phyloP scores from a whole-genome alignment of 2,113 vertebrate genomes.

The Rhegmatorhina hoffmannsi region DNA sequence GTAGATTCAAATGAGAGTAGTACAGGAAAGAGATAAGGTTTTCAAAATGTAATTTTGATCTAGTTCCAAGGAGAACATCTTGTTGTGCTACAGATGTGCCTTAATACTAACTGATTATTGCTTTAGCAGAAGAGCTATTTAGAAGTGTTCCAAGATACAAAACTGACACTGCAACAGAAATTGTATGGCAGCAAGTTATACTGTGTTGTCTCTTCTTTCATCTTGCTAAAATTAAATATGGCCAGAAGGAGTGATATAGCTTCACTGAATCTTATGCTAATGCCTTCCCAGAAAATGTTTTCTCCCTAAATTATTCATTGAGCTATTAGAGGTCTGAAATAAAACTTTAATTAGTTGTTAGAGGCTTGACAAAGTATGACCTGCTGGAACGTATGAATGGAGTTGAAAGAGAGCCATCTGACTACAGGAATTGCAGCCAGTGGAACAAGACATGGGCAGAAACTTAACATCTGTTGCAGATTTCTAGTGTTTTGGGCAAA shows the following conservation, averaged over 20 bases:
- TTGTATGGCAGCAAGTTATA: not conserved
- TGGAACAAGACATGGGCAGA: not conserved
- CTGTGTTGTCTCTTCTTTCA: not conserved
- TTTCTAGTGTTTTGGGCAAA: not conserved
- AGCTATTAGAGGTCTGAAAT: conserved; percentile 72
- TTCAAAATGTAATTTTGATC: conserved; percentile 56
- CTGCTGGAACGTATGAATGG: conserved; percentile 45
- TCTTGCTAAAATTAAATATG: conserved; percentile 33
- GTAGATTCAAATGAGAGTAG: conserved; percentile 32
- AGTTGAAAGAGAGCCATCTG: conserved; percentile 20
- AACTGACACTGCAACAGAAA: not conserved
- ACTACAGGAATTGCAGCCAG: conserved; percentile 32
- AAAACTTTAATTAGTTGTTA: conserved; percentile 73
- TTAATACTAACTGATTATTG: conserved; percentile 59
- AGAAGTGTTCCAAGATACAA: conserved; percentile 21
- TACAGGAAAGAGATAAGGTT: conserved; percentile 41
- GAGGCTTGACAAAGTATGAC: conserved; percentile 65
- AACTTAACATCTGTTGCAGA: not conserved
- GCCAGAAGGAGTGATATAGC: conserved; percentile 12
- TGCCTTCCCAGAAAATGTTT: conserved; percentile 80
- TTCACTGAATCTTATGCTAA: conserved; percentile 68
- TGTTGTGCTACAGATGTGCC: conserved; percentile 52
- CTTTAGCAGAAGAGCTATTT: conserved; percentile 37
- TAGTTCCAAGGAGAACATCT: conserved; percentile 58
- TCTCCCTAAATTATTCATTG: conserved; percentile 78